phyloP scores from a whole-genome alignment of 2,797 vertebrate genomes.

The Xiphorhynchus erythropygius region DNA sequence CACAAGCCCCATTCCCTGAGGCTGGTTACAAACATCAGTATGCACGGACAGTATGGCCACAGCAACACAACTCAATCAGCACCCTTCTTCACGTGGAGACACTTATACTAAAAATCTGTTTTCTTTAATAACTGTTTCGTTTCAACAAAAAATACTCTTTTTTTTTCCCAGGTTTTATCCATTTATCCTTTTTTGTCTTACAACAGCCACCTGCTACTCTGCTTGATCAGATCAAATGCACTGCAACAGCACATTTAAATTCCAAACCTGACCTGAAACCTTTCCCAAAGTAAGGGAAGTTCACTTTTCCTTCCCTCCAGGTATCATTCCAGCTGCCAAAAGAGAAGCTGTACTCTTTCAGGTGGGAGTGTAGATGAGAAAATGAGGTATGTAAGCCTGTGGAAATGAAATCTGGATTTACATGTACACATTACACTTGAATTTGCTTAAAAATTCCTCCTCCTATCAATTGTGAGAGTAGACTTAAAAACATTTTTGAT shows the following conservation, averaged over 20 bases:
- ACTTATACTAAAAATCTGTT: neutral
- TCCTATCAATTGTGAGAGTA: neutral
- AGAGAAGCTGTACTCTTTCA: neutral
- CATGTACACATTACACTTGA: neutral
- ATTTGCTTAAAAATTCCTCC: neutral
- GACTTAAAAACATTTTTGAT: neutral
- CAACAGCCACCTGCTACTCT: neutral
- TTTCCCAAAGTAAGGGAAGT: neutral
- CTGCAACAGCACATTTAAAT: neutral
- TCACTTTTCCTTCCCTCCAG: neutral
- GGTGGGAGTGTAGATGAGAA: neutral
- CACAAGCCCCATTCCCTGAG: neutral
- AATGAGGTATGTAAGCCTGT: neutral
- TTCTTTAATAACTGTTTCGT: neutral
- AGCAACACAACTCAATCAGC: neutral
- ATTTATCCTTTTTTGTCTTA: neutral
- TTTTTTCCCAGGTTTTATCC: neutral
- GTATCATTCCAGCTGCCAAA: neutral
- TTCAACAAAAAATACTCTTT: neutral
- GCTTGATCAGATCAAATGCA: neutral
- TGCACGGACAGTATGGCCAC: fast-evolving
- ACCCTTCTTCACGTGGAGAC: neutral
- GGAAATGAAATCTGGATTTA: neutral
- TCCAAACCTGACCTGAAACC: neutral
- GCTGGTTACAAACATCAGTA: neutral